Conservation (phyloP, 23 tunicate genomes). For the Diplosoma virens region DNA sequence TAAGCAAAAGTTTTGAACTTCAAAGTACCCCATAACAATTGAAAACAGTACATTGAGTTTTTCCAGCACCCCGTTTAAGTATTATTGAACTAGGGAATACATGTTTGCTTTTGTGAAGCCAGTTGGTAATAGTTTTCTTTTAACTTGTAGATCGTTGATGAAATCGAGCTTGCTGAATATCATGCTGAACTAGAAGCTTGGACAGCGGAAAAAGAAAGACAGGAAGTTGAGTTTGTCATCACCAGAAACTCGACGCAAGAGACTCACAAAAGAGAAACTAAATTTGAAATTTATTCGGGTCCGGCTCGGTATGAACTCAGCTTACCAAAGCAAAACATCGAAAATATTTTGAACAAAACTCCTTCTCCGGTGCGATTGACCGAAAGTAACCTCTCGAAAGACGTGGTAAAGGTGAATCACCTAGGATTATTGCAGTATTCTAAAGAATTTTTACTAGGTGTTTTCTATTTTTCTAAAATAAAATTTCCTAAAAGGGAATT, state of each 20-base stretch:
- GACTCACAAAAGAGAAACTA: neutral
- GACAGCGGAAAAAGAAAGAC: constrained; percentile 70
- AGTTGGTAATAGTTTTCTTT: too few relatives aligned
- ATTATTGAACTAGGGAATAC: too few relatives aligned
- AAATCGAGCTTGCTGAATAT: constrained; percentile 55
- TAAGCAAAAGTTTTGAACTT: too few relatives aligned
- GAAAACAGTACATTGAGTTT: too few relatives aligned
- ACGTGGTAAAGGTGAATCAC: neutral
- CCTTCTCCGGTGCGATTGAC: constrained; percentile 45
- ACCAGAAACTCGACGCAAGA: constrained; percentile 35
- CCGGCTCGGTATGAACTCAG: constrained; percentile 22
- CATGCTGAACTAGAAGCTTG: constrained; percentile 60
- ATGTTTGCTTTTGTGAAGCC: too few relatives aligned
- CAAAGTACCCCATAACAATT: too few relatives aligned
- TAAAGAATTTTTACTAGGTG: too few relatives aligned
- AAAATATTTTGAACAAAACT: constrained; percentile 63
- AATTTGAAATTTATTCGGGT: constrained; percentile 27
- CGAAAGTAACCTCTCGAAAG: constrained; percentile 18
- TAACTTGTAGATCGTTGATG: constrained; percentile 65
- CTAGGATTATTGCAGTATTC: too few relatives aligned
- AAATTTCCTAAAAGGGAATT: too few relatives aligned
- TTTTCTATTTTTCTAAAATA: too few relatives aligned
- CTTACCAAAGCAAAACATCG: constrained; percentile 47
- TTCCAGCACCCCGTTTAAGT: too few relatives aligned
- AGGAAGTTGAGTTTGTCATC: constrained; percentile 65